Evolutionary conservation across 2,113 vertebrate genomes (phyloP).

Genomic region (Boleophthalmus pectinirostris): DNA sequence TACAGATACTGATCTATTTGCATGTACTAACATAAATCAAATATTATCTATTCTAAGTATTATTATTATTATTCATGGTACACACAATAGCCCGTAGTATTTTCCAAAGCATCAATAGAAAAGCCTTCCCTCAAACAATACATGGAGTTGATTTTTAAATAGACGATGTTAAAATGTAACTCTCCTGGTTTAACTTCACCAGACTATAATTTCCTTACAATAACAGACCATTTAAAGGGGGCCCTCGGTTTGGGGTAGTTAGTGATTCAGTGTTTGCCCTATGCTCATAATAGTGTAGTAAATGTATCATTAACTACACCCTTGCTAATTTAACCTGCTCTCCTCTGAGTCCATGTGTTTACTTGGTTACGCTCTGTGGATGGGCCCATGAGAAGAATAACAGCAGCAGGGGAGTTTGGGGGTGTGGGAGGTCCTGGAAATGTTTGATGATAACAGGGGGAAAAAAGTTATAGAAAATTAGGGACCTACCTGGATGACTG

Average conservation of each 20-base stretch:
- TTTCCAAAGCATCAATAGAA: background rate
- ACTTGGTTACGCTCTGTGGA: constrained; percentile 13
- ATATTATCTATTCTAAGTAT: background rate
- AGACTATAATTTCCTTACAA: background rate
- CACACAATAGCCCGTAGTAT: background rate
- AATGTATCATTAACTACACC: constrained; percentile 12
- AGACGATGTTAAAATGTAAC: background rate
- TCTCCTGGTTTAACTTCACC: background rate
- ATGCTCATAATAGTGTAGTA: constrained; percentile 5
- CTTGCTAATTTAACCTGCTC: constrained; percentile 2
- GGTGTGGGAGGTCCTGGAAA: constrained; percentile 29
- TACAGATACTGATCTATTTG: no score
- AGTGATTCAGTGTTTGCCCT: constrained; percentile 4
- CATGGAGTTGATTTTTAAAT: background rate
- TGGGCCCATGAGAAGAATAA: constrained; percentile 27
- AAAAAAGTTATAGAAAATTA: no score
- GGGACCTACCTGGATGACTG: no score
- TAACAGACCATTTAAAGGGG: background rate
- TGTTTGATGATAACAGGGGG: constrained; percentile 45
- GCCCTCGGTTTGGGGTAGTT: background rate
- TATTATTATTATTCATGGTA: background rate
- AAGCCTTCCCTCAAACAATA: background rate
- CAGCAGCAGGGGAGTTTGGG: constrained; percentile 17
- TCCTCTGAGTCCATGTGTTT: constrained; percentile 37
- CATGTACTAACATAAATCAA: background rate